phyloP scores from a whole-genome alignment of 2,797 vertebrate species.

The Alfaro cultratus region DNA sequence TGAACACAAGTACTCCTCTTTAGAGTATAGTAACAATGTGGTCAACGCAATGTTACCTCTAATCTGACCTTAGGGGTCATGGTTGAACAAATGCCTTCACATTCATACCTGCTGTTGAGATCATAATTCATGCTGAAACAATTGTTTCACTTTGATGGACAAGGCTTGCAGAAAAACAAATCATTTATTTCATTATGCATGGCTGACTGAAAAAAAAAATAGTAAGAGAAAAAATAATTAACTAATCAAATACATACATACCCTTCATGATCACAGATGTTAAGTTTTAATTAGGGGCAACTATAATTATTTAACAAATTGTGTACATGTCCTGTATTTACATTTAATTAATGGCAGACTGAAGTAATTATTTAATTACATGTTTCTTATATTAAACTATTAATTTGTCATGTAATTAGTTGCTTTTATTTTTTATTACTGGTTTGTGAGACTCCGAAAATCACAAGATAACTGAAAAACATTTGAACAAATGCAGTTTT shows the following conservation, averaged over 20 bases:
- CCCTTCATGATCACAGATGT: not conserved
- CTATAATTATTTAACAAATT: not conserved
- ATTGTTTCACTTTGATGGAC: not conserved
- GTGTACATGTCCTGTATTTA: not conserved
- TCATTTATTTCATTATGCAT: not conserved
- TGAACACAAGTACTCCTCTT: not conserved
- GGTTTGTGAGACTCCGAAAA: conserved; percentile 39
- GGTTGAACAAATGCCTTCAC: not conserved
- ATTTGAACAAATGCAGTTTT: too few relatives aligned
- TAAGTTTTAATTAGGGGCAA: not conserved
- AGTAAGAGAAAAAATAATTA: not conserved
- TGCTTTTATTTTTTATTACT: not conserved
- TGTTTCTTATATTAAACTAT: not conserved
- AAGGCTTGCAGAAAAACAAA: not conserved
- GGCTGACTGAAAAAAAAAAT: not conserved
- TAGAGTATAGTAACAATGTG: not conserved
- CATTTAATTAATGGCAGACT: not conserved
- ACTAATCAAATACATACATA: not conserved
- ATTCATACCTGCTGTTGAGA: not conserved
- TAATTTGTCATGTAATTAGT: not conserved
- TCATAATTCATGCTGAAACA: not conserved
- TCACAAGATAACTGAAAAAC: conserved; percentile 54
- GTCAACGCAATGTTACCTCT: not conserved
- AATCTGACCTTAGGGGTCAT: not conserved
- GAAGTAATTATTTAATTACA: not conserved